A percentile compares a stretch with the other conserved stretches of the same genome.
phyloP scores from a whole-genome alignment of 2,888 invertebrate species.

The Nomada ferruginata region DNA sequence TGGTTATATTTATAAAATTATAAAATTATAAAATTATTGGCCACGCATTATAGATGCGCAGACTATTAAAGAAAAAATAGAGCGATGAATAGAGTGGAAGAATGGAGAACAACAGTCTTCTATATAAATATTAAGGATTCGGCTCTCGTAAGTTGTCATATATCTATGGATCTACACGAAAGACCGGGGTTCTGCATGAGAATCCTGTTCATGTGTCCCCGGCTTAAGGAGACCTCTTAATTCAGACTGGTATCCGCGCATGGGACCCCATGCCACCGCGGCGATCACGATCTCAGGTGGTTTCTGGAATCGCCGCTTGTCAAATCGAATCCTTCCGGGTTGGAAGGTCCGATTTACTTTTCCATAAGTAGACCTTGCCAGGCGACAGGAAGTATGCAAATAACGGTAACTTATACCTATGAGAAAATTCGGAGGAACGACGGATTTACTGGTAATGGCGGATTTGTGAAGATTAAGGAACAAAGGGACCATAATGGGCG shows the following conservation, averaged over 20 bases:
- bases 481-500: background rate
- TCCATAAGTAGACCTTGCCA: conserved; percentile 43
- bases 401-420: conserved; percentile 77
- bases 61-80: background rate
- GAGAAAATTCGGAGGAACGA: conserved; percentile 72
- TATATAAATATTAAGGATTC: conserved; percentile 21
- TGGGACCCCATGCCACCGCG: conserved; percentile 46
- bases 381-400: conserved; percentile 74
- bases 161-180: conserved; percentile 43
- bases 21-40: conserved; percentile 15
- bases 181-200: conserved; percentile 38
- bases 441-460: conserved; percentile 48
- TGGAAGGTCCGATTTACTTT: conserved; percentile 62
- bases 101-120: conserved; percentile 2
- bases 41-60: background rate
- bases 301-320: conserved; percentile 72
- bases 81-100: background rate
- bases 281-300: conserved; percentile 47
- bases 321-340: conserved; percentile 71
- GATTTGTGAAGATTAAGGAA: conserved; percentile 13
- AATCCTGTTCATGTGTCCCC: conserved; percentile 53
- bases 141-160: conserved; percentile 31
- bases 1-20: too few species aligned
- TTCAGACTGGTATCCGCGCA: conserved; percentile 64
- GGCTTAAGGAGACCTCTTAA: conserved; percentile 61